Conservation (phyloP, 2,113 vertebrate species). For the Ptilonorhynchus violaceus region DNA sequence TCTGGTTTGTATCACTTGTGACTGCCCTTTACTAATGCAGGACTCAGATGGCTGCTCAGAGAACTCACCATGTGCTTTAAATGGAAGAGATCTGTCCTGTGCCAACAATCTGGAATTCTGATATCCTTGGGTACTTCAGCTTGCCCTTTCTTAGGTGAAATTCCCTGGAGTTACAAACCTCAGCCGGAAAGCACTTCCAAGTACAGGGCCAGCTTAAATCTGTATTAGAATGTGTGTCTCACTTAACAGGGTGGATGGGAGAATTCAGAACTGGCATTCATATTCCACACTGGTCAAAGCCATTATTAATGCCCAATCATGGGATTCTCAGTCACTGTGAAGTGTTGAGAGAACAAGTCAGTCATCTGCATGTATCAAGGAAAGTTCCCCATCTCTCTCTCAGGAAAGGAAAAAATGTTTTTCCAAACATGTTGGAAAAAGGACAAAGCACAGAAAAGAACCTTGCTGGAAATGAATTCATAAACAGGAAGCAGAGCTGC, state of each 20-base stretch:
- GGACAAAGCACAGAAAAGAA: neutral
- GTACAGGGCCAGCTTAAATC: neutral
- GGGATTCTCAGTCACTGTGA: neutral
- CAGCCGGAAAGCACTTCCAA: neutral
- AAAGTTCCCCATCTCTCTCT: neutral
- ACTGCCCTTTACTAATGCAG: neutral
- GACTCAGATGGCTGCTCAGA: fast-evolving
- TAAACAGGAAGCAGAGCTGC: neutral
- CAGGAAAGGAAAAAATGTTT: too few species aligned
- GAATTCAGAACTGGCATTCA: neutral
- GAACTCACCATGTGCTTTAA: neutral
- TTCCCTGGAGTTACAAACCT: neutral
- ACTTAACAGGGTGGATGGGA: neutral
- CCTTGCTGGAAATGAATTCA: neutral
- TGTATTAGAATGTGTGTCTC: neutral
- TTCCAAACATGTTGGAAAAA: neutral
- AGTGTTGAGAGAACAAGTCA: neutral
- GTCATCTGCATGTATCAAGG: neutral
- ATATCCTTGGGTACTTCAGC: neutral
- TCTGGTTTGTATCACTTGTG: neutral
- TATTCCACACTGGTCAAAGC: neutral
- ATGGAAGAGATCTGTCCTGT: neutral
- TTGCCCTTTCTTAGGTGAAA: neutral
- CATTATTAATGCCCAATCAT: neutral
- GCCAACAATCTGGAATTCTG: neutral